These are phyloP conservation scores for Rhinella marina DNA, from an alignment of 2,797 vertebrate genomes.

Conservation along the genomic window DNA sequence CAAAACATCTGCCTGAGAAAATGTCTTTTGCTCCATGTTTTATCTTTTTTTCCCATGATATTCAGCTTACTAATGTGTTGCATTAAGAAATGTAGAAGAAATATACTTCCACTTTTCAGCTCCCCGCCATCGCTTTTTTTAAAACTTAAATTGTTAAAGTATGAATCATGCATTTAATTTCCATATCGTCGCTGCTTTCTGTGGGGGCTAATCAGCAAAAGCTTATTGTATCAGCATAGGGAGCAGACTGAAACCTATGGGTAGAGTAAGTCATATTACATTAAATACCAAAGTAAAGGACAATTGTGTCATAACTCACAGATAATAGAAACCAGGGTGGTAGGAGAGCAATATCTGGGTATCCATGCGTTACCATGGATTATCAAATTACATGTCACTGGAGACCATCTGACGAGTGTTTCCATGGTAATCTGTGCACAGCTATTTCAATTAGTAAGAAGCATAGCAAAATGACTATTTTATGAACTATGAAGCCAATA, in stretches of 20 bases:
- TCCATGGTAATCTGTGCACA: conserved; percentile 43
- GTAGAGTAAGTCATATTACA: conserved; percentile 23
- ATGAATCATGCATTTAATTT: conserved; percentile 1
- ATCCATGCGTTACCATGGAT: conserved; percentile 52
- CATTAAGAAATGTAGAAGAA: background rate
- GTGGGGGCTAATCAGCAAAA: conserved; percentile 17
- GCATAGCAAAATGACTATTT: conserved; percentile 14
- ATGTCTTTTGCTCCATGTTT: background rate
- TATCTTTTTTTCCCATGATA: background rate
- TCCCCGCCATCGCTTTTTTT: background rate
- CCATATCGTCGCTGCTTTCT: background rate
- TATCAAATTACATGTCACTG: conserved; percentile 34
- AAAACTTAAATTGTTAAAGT: background rate
- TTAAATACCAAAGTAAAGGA: conserved; percentile 45
- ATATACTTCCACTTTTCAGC: background rate
- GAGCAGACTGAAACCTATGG: background rate
- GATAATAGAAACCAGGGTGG: conserved; percentile 30
- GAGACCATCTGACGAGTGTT: conserved; percentile 40
- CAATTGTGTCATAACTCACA: conserved; percentile 20
- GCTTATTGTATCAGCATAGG: conserved; percentile 13
- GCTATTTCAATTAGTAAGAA: conserved; percentile 51
- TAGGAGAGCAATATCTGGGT: conserved; percentile 37
- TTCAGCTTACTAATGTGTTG: background rate
- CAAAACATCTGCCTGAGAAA: background rate
- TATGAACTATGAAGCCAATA: background rate